Evolutionary conservation across 1,140 invertebrate species (phyloP), one percentile per base, ranked within the genome.

Genomic region (Heliconius congener): DNA sequence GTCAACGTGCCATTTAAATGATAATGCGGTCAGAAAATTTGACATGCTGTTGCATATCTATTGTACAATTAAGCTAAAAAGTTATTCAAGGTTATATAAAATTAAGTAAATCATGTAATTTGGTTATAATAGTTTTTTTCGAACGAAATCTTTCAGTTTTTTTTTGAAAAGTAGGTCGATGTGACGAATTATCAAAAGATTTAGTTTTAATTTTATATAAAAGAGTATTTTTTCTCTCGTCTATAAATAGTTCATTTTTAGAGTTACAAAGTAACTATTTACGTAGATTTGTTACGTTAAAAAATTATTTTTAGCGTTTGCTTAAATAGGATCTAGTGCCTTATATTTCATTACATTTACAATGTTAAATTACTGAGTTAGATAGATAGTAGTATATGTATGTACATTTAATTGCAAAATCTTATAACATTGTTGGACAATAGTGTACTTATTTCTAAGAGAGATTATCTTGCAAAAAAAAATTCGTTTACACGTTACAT

Each of bases 1-100:
- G 55, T 57, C 55, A 57, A 57, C 27, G 5, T 23, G 55, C n/a
- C 19, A 57, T 57, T 57, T 23, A 8, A 57, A 57, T 5, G n/a
- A n/a, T 57, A 23, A 23, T 57, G 27, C 55, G 19, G n/a, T 57
- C 55, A 57, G 4, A 27, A 9, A 57, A 57, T 57, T 57, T 8
- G 55, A 57, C 55, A 5, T 9, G 55, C 55, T 57, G 9, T 57
- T 57, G 55, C 55, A 23, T 57, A 57, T 57, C 55, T 27, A 57
- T 57, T 57, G 55, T 57, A 57, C 55, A 57, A 57, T 57, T 27
- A 1, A 27, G 19, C 52, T 18, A 18, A 23, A 57, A 57, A 57
- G n/a, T 57, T 57, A 57, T 57, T 57, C 55, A 57, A 57, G 55
- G 57, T 66, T 66, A 30, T 66, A 27, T 27, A 66, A 66, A 66